phyloP scores from a whole-genome alignment of 1,140 invertebrate species.

The Drosophila nannoptera region DNA sequence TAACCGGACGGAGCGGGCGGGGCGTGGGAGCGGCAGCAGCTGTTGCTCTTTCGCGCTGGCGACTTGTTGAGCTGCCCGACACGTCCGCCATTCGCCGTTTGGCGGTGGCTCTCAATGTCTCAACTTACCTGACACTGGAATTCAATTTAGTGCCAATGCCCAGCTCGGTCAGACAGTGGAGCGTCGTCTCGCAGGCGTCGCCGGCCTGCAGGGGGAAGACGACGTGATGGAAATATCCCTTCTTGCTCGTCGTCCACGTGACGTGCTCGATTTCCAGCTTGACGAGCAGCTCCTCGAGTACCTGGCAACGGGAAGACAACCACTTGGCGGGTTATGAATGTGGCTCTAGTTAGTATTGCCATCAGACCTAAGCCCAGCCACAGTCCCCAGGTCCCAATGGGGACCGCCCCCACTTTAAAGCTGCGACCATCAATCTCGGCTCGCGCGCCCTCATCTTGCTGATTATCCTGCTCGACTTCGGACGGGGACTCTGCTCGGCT shows the following conservation, averaged over 20 bases:
- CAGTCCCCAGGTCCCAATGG: not conserved
- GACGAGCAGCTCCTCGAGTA: conserved; percentile 83
- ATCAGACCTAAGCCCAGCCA: not conserved
- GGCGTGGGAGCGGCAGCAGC: conserved; percentile 41
- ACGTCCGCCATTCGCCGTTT: conserved; percentile 45
- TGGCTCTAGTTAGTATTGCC: conserved; percentile 42
- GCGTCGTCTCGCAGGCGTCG: conserved; percentile 85
- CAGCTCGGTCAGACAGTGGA: conserved; percentile 85
- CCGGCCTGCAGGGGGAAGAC: conserved; percentile 85
- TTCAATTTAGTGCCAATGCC: conserved; percentile 85
- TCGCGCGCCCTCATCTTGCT: conserved; percentile 25
- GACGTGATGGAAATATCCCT: conserved; percentile 84
- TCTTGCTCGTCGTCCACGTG: conserved; percentile 84
- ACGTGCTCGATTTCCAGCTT: conserved; percentile 85
- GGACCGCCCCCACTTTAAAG: not conserved
- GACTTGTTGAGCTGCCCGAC: conserved; percentile 56
- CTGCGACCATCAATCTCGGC: conserved; percentile 58
- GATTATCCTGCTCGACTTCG: conserved; percentile 26
- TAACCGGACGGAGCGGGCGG: not conserved
- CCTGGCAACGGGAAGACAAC: conserved; percentile 73
- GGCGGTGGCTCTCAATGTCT: conserved; percentile 47
- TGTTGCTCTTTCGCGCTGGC: conserved; percentile 43
- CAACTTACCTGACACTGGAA: conserved; percentile 85
- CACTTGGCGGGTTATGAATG: conserved; percentile 47
- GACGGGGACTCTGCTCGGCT: conserved; percentile 4